These are phyloP conservation scores for Eretmochelys imbricata DNA, from an alignment of 2,113 vertebrate genomes.

Conservation along the genomic window DNA sequence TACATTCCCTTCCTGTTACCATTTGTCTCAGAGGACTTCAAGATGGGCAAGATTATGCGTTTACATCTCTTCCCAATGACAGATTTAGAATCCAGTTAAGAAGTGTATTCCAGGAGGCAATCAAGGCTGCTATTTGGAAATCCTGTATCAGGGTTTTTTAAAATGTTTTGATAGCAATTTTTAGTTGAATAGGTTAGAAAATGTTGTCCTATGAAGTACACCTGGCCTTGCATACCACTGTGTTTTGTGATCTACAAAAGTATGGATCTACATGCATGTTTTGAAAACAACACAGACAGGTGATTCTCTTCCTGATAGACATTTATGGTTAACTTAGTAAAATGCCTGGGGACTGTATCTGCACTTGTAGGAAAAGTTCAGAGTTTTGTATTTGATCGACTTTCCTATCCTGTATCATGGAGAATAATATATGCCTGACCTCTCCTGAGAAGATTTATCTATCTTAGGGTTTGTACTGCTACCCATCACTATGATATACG, in stretches of 20 bases:
- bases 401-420: not conserved
- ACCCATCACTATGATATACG: not conserved
- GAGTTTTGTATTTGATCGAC: not conserved
- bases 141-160: not conserved
- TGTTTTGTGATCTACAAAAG: not conserved
- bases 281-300: too few species aligned
- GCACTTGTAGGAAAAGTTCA: not conserved
- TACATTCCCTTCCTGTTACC: not conserved
- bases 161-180: not conserved
- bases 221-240: not conserved
- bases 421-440: too few species aligned
- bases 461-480: not conserved
- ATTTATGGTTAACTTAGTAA: too few species aligned
- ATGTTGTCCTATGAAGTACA: not conserved
- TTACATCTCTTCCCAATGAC: not conserved
- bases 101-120: not conserved
- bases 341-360: too few species aligned
- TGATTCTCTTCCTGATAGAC: too few species aligned
- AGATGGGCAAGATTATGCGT: not conserved
- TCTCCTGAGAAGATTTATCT: too few species aligned
- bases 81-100: not conserved
- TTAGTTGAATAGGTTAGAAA: not conserved
- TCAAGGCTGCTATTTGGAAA: not conserved
- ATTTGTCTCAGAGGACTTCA: not conserved
- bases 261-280: not conserved